Conservation (phyloP, 2,797 vertebrate genomes). For the Heteromormyrus szaboi region DNA sequence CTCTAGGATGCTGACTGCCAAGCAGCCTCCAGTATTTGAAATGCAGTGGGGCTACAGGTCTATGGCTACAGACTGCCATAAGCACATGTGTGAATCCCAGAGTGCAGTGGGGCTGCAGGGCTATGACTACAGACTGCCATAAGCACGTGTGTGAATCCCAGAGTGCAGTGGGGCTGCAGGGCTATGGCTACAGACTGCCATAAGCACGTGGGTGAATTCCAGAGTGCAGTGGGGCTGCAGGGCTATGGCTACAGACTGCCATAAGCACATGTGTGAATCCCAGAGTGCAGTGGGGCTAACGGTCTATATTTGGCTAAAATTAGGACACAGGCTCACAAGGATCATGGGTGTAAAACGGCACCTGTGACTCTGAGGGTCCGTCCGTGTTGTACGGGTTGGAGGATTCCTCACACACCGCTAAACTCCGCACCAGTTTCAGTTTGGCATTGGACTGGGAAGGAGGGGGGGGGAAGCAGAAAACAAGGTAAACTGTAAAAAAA, state of each 20-base stretch:
- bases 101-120: not conserved
- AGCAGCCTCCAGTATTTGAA: not conserved
- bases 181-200: too few species aligned
- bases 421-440: constrained; percentile 90
- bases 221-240: not conserved
- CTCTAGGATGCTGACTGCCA: not conserved
- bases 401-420: constrained; percentile 95
- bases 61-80: not conserved
- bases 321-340: not conserved
- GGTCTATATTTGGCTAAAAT: not conserved
- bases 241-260: not conserved
- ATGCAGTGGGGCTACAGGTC: not conserved
- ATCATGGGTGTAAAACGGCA: constrained; percentile 33
- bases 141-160: not conserved
- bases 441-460: constrained; percentile 86
- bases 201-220: too few species aligned
- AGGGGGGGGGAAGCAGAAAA: not conserved
- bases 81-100: not conserved
- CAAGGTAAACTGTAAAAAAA: not conserved
- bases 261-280: not conserved
- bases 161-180: not conserved
- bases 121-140: not conserved
- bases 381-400: constrained; percentile 77
- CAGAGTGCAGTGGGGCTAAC: not conserved
- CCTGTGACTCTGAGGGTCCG: constrained; percentile 79